Base-by-base conservation (phyloP, 2,888 invertebrate genomes). In the Thymelicus lineola region DNA sequence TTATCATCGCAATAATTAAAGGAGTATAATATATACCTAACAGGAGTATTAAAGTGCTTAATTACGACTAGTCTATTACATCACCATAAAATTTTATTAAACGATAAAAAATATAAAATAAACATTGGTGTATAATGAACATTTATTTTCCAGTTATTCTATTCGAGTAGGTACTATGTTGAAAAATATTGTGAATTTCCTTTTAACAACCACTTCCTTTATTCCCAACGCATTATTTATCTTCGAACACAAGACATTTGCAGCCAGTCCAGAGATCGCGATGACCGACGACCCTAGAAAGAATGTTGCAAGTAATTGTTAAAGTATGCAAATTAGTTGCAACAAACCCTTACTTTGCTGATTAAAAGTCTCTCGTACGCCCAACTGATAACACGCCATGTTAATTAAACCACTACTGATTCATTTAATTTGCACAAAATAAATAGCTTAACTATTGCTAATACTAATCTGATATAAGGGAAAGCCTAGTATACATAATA, bases 221-320 rank as follows among this genome's bases (percentile, higher is more conserved):
- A 55, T 57, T 36, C 6, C 36, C 68, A 55, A 36, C 42, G 35
- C 38, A 57, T 68, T 68, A 68, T 68, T 69, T 69, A 69, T 69
- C 69, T 58, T 35, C 38, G 58, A 69, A 59, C 63, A 63, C 50
- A 58, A 58, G 57, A 63, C 69, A 69, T 69, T 69, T 58, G 57
- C 42, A 69, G 67, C 55, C 59, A 46, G 53, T 36, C 28, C 53
- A 15, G 38, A 68, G 72, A 82, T 83, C 82, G 76, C 78, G 82
- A 82, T 70, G 80, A 77, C 72, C 72, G 71, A 75, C 75, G 73
- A 74, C 71, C 77, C 76, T 77, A 80, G 82, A 84, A 89, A 88
- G 89, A 90, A 91, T 88, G 88, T 84, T 79, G 79, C 83, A 80
- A 79, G 89, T 88, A 88, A 90, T 90, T 86, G 90, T 89, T 86